Evolutionary conservation across 2,888 invertebrate species (phyloP).

Genomic region (Ennomos quercinarius): DNA sequence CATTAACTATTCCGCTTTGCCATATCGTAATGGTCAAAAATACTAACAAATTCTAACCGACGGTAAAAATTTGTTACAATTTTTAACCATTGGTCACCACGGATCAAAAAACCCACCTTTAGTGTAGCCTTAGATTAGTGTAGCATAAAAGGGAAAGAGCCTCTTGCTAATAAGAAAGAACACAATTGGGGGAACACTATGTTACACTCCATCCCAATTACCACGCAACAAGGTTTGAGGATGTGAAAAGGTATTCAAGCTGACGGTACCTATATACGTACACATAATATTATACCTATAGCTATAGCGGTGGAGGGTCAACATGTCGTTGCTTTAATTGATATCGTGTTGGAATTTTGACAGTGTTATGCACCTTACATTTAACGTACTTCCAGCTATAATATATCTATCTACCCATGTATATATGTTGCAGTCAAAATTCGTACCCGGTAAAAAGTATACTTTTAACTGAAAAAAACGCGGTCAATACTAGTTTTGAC

Average conservation of each 20-base stretch:
- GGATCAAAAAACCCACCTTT: no score
- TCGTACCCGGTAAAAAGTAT: no score
- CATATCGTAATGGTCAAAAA: no score
- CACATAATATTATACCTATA: conserved; percentile 3
- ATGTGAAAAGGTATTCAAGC: conserved; percentile 14
- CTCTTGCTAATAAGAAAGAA: conserved; percentile 16
- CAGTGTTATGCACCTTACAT: conserved; percentile 7
- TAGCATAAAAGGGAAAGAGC: not conserved
- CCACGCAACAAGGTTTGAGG: conserved; percentile 18
- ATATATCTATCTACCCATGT: not conserved
- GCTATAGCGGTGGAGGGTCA: conserved; percentile 13
- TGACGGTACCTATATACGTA: conserved; percentile 6
- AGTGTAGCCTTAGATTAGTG: not conserved
- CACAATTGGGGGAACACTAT: conserved; percentile 16
- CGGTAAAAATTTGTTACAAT: no score
- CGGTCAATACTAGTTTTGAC: no score
- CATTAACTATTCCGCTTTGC: no score
- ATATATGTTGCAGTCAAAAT: no score
- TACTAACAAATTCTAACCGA: no score
- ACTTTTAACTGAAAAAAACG: no score
- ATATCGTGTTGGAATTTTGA: conserved; percentile 34
- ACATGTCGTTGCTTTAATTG: conserved; percentile 31
- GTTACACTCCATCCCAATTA: conserved; percentile 26
- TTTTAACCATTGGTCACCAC: no score
- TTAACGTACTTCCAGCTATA: not conserved